phyloP scores from a whole-genome alignment of 2,888 invertebrate species.

The Synergus itoensis region DNA sequence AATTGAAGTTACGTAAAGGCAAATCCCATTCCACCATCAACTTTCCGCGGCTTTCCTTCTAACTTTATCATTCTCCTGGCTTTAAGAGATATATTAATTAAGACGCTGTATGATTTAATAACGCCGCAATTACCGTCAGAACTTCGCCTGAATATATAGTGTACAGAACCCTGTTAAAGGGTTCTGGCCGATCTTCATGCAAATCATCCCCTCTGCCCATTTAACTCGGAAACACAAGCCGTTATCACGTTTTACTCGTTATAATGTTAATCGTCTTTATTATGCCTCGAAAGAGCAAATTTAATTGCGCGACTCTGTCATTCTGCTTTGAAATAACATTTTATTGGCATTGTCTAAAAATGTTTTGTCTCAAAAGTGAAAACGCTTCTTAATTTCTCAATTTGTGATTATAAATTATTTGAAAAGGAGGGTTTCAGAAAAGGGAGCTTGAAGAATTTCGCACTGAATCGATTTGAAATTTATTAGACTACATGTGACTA shows the following conservation, averaged over 20 bases:
- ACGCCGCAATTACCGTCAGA: slow-evolving; percentile 56
- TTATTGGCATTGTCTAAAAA: too few species aligned
- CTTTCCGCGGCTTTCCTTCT: slow-evolving; percentile 15
- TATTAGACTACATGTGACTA: too few species aligned
- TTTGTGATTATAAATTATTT: too few species aligned
- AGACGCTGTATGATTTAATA: slow-evolving; percentile 61
- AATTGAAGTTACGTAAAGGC: slow-evolving; percentile 57
- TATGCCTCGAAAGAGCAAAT: not conserved
- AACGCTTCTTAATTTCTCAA: too few species aligned
- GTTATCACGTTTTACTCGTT: not conserved
- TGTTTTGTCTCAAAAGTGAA: too few species aligned
- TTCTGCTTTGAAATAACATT: not conserved
- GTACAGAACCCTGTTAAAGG: not conserved
- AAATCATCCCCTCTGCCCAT: not conserved
- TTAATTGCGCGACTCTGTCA: not conserved
- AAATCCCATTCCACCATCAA: slow-evolving; percentile 42
- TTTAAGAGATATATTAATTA: slow-evolving; percentile 62
- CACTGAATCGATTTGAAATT: too few species aligned
- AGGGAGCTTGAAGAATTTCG: too few species aligned
- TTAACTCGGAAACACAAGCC: not conserved
- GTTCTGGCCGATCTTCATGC: not conserved
- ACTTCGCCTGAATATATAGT: slow-evolving; percentile 12
- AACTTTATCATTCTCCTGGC: slow-evolving; percentile 52
- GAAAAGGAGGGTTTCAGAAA: too few species aligned
- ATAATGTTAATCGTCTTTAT: not conserved